Evolutionary conservation across 2,888 invertebrate species (phyloP), one percentile per base, ranked within the genome.

Genomic region (Hoplodrina ambigua): DNA sequence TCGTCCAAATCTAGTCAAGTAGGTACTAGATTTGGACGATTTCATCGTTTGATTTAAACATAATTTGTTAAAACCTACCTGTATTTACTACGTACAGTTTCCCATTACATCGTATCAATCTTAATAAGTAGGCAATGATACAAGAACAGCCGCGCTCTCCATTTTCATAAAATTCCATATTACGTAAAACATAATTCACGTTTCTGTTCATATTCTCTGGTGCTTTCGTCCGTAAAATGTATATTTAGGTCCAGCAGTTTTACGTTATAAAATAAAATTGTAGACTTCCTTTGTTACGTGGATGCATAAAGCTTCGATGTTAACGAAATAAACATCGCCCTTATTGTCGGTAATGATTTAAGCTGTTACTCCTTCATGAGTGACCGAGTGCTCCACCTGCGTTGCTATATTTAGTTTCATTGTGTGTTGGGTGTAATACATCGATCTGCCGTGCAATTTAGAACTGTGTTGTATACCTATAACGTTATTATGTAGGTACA

Each of bases 371-470:
- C 89, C 89, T 88, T 89, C 87, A 87, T 88, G 85, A 88, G 86
- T 85, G 89, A 86, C 87, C 86, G 89, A 85, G 87, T 89, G 88
- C 89, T 90, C 90, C 91, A 92, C 91, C 92, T 92, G 92, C 88
- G 86, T 72, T 83, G 89, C 94, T 95, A 95, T 94, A 94, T 92
- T 94, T 95, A 95, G 94, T 91, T 89, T 90, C 93, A 94, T 94
- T 95, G 94, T 94, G 90, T 91, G 91, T 89, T 92, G 90, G 88
- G 87, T 88, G 90, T 91, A 89, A 88, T 89, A 90, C 90, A 93
- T 91, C 89, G 90, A 91, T 90, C 89, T 89, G 87, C 88, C 87
- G 87, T 83, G 84, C 85, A 86, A 87, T 87, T 86, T 85, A 84
- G 82, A 86, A 79, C 85, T 78, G 72, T 65, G 69, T 61, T 64